Evolutionary conservation across 1,140 invertebrate genomes (phyloP), one percentile per base, ranked within the genome.

Genomic region (Drosophila parvula): DNA sequence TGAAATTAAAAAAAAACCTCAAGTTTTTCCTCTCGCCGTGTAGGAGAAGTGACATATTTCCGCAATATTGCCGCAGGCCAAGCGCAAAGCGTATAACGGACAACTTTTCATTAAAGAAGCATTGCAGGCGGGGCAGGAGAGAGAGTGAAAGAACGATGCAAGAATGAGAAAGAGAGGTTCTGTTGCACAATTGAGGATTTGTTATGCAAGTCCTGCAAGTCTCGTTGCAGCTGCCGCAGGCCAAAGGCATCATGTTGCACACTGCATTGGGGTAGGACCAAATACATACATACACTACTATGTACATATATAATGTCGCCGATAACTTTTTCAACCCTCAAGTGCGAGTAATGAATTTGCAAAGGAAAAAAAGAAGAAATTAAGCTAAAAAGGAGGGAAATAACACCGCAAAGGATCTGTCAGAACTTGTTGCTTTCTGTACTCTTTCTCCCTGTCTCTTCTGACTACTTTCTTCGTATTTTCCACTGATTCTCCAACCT

Each of bases 121-220:
- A 40, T 14, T 45, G 69, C 36, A 18, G 51, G 36, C 44, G 48
- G 10, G 10, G 59, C 36, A 51, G 44, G 65, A 30, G 64, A 9
- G 65, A 30, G 64, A 9, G 44, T 45, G 40, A 43, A 57, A 36
- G 47, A 73, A 68, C n/a, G 70, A 36, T 56, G 38, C 11, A 18
- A 22, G 30, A 41, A 45, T 27, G 56, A 59, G 58, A 56, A 18
- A n/a, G 12, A 14, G 61, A 43, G 60, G 41, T 38, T 74, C 74
- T 85, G 81, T 85, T 85, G 81, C 82, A 86, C 82, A 86, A 86
- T 86, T 79, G 81, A 88, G 83, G 79, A 83, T 86, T 79, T 88
- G 79, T 86, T 86, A 88, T 88, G 83, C 79, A 86, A 86, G 83
- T 86, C 83, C 74, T 78, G 51, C 51, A 55, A 55, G 51, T 88